A percentile compares a stretch with the other conserved stretches of the same genome.
phyloP scores from a whole-genome alignment of 2,888 invertebrate genomes.

The Ophion slaviceki region DNA sequence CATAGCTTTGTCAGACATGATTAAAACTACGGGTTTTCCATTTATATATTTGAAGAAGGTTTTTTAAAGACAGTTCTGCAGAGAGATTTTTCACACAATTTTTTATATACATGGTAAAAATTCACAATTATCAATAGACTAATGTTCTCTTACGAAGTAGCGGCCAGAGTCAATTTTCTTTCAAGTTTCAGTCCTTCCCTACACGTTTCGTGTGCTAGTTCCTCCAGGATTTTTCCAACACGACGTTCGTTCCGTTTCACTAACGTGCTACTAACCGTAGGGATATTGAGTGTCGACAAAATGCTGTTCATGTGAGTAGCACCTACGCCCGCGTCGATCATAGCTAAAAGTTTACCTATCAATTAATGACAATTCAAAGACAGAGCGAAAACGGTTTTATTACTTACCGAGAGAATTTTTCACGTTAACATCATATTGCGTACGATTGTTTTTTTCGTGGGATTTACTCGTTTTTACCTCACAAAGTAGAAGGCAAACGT shows the following conservation, averaged over 20 bases:
- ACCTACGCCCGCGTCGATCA: conserved; percentile 37
- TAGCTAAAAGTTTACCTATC: conserved; percentile 6
- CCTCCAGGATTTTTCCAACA: background rate
- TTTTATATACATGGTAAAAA: too few relatives aligned
- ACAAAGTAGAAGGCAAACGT: background rate
- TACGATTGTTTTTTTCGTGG: background rate
- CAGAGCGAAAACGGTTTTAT: background rate
- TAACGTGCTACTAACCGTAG: background rate
- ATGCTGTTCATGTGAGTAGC: conserved; percentile 35
- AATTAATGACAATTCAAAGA: background rate
- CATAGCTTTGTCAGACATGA: too few relatives aligned
- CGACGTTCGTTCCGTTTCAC: background rate
- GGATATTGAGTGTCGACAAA: conserved; percentile 35
- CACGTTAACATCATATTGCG: conserved; percentile 25
- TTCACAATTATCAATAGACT: background rate
- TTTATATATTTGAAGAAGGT: too few relatives aligned
- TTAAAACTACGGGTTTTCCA: too few relatives aligned
- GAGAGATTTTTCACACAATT: too few relatives aligned
- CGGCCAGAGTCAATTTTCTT: background rate
- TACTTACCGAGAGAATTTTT: conserved; percentile 31
- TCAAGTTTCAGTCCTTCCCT: background rate
- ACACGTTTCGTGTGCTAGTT: conserved; percentile 5
- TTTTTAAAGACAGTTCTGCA: too few relatives aligned
- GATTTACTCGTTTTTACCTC: conserved; percentile 4
- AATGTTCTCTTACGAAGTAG: background rate